These are phyloP conservation scores for Molanna angustata DNA, from an alignment of 2,888 invertebrate genomes.

Conservation along the genomic window DNA sequence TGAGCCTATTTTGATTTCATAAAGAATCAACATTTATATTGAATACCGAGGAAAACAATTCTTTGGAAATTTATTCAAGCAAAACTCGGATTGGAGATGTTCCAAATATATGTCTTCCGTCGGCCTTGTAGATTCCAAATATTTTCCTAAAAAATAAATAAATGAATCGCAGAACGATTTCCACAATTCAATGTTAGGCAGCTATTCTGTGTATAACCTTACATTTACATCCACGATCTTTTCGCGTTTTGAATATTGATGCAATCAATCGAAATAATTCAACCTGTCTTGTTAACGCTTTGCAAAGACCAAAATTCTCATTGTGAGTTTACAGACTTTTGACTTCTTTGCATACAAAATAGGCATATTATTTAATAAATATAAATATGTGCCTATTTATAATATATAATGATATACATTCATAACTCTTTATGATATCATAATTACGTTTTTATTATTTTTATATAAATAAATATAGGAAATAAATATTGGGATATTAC, in stretches of 20 bases:
- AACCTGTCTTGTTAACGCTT: not conserved
- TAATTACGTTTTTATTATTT: no score
- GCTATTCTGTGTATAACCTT: no score
- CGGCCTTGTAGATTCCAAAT: not conserved
- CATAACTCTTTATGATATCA: no score
- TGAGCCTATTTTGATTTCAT: no score
- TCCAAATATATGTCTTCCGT: not conserved
- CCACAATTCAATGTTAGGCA: no score
- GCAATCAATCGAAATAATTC: not conserved
- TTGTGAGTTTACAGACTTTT: not conserved
- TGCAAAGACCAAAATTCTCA: not conserved
- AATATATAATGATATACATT: no score
- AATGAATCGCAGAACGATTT: not conserved
- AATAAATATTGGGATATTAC: no score
- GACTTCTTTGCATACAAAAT: not conserved
- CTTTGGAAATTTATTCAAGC: not conserved
- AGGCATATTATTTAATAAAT: no score
- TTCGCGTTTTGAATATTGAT: not conserved
- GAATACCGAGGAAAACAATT: not conserved
- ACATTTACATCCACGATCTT: not conserved
- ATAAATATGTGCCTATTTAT: no score
- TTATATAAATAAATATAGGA: no score
- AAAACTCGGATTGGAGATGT: not conserved
- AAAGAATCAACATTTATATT: no score
- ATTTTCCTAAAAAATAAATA: not conserved